Evolutionary conservation across 2,888 invertebrate species (phyloP).

Genomic region (Salticus scenicus): DNA sequence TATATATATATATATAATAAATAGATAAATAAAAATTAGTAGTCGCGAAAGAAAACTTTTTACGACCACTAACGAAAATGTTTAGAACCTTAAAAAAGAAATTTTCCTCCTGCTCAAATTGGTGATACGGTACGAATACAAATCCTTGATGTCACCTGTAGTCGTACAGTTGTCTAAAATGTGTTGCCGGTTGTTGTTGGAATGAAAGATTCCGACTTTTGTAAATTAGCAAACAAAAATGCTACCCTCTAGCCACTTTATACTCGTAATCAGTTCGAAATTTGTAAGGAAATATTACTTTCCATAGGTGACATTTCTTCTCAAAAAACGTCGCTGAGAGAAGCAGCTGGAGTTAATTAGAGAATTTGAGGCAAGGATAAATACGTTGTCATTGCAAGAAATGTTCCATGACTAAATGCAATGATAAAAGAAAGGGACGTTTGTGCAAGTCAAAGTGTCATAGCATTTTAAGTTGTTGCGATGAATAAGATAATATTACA

Average conservation of each 20-base stretch:
- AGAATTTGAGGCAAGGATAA: constrained; percentile 12
- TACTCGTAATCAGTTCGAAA: too few relatives aligned
- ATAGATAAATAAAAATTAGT: too few relatives aligned
- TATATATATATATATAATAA: too few relatives aligned
- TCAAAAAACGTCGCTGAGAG: constrained; percentile 31
- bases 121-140: constrained; percentile 11
- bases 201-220: constrained; percentile 22
- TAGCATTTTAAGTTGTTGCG: not conserved
- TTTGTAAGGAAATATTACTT: too few relatives aligned
- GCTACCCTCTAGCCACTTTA: constrained; percentile 31
- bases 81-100: constrained; percentile 23
- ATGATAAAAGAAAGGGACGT: constrained; percentile 7
- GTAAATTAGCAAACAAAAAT: constrained; percentile 40
- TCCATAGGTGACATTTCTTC: too few relatives aligned
- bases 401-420: constrained; percentile 23
- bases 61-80: constrained; percentile 26
- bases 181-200: constrained; percentile 11
- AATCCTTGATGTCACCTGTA: constrained; percentile 21
- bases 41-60: constrained; percentile 9
- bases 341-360: constrained; percentile 28
- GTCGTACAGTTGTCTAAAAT: constrained; percentile 18
- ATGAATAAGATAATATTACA: not conserved
- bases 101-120: too few relatives aligned
- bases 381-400: not conserved
- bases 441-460: constrained; percentile 35